Evolutionary conservation across 2,113 vertebrate species (phyloP).

Genomic region (Podiceps cristatus): DNA sequence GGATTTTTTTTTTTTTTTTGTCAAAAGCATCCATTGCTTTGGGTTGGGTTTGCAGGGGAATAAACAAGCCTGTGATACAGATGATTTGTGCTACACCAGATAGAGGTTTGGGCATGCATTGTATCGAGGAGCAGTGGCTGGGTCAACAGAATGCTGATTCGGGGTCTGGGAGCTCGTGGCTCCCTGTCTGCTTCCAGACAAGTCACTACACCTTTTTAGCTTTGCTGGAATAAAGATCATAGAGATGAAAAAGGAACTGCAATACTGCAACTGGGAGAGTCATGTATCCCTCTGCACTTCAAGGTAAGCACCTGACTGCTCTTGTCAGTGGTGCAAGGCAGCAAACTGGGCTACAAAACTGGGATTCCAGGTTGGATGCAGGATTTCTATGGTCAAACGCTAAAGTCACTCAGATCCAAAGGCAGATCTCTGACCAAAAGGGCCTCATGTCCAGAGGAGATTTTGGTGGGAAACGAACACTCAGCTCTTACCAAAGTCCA

Average conservation of each 20-base stretch:
- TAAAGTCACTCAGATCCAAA: not conserved
- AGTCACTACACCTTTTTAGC: not conserved
- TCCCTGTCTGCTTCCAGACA: not conserved
- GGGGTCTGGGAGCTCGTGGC: not conserved
- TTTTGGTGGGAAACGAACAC: not conserved
- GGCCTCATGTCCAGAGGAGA: not conserved
- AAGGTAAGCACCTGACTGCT: not conserved
- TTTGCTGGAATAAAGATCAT: not conserved
- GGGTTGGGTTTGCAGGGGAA: not conserved
- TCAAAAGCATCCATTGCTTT: not conserved
- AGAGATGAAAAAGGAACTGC: not conserved
- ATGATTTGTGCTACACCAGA: not conserved
- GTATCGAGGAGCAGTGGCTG: fast-evolving
- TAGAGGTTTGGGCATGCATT: not conserved
- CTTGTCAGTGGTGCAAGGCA: not conserved
- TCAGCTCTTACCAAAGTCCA: not conserved
- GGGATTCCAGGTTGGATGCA: not conserved
- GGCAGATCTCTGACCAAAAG: not conserved
- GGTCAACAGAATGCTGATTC: not conserved
- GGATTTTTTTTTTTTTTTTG: not conserved
- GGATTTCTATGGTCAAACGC: not conserved
- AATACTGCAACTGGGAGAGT: not conserved
- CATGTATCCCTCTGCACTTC: not conserved
- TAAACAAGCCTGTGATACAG: not conserved
- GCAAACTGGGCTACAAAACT: not conserved